A percentile compares a stretch with the other conserved stretches of the same genome.
These are phyloP conservation scores for Campylomormyrus numenius DNA, from an alignment of 2,113 vertebrate species.

Conservation along the genomic window DNA sequence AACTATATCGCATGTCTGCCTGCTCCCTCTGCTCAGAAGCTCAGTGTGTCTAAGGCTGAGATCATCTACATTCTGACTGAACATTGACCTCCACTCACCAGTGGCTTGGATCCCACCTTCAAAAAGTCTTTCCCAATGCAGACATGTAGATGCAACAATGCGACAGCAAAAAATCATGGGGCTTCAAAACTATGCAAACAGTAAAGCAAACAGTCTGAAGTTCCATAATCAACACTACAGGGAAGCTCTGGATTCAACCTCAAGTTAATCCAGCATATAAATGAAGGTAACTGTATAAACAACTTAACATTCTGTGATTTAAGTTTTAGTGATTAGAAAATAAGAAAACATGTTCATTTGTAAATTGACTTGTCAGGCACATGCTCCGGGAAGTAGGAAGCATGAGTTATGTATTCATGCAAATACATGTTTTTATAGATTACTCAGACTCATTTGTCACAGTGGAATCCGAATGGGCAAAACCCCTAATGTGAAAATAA, in stretches of 20 bases:
- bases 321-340: conserved; percentile 5
- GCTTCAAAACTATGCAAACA: not conserved
- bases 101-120: not conserved
- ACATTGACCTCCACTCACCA: not conserved
- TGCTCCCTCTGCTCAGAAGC: not conserved
- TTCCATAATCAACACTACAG: not conserved
- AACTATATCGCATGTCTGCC: not conserved
- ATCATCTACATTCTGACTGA: not conserved
- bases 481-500: not conserved
- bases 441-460: not conserved
- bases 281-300: not conserved
- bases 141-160: not conserved
- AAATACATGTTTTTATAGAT: not conserved
- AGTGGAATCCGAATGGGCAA: not conserved
- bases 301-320: not conserved
- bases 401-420: conserved; percentile 1
- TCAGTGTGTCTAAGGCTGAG: not conserved
- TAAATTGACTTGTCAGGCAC: not conserved
- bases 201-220: not conserved
- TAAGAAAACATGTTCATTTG: conserved; percentile 1
- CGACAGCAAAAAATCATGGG: not conserved
- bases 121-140: not conserved
- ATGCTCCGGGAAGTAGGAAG: not conserved
- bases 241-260: not conserved
- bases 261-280: not conserved